Percentiles rank a stretch among this genome's conserved stretches.
Conservation (phyloP, 2,888 invertebrate genomes). For the Drosophila meridiana region DNA sequence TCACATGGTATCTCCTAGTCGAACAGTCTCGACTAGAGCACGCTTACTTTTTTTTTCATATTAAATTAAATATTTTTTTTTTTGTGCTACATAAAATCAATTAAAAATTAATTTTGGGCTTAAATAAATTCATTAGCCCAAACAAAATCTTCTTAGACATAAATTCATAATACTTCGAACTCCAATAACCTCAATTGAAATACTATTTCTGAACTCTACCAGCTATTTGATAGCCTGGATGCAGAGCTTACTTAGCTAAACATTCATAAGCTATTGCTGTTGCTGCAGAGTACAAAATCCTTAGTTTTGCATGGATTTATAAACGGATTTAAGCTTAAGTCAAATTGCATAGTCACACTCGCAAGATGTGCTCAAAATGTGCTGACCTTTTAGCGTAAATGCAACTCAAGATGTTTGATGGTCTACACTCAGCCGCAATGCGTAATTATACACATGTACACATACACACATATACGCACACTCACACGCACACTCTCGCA, state of each 20-base stretch:
- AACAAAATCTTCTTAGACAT: neutral
- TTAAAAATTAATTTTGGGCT: no score
- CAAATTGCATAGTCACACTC: conserved; percentile 12
- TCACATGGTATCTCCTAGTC: no score
- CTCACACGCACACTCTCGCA: neutral
- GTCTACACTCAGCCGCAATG: conserved; percentile 7
- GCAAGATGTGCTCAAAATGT: conserved; percentile 14
- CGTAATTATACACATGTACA: conserved; percentile 14
- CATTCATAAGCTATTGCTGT: neutral
- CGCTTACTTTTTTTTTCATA: no score
- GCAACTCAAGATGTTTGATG: conserved; percentile 11
- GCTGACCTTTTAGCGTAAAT: conserved; percentile 12
- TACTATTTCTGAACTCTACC: neutral
- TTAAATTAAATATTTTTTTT: no score
- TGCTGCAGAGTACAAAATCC: neutral
- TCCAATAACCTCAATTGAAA: neutral
- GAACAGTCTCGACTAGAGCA: no score
- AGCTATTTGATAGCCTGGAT: neutral
- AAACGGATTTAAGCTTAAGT: neutral
- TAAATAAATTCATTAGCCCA: neutral
- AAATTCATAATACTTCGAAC: neutral
- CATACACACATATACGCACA: neutral
- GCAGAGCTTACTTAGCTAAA: neutral
- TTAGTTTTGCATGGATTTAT: neutral
- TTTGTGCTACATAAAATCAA: no score